These are phyloP conservation scores for Centrocercus urophasianus DNA, from an alignment of 2,113 vertebrate genomes.

Conservation along the genomic window DNA sequence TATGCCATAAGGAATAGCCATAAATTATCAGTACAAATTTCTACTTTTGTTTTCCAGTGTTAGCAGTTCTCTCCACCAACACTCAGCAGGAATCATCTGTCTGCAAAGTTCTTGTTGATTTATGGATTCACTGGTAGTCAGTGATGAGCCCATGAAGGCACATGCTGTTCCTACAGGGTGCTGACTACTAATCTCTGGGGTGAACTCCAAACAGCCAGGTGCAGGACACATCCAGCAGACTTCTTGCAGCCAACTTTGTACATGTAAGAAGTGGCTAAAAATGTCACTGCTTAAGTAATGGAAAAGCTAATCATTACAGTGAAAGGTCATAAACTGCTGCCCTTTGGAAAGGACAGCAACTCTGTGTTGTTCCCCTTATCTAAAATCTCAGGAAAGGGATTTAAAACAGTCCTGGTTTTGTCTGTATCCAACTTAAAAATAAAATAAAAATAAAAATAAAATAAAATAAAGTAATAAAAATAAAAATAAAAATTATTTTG, in stretches of 20 bases:
- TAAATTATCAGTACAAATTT: fast-evolving
- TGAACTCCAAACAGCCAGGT: background rate
- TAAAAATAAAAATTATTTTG: background rate
- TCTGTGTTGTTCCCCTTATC: fast-evolving
- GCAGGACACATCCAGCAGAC: fast-evolving
- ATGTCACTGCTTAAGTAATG: background rate
- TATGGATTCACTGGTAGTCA: fast-evolving
- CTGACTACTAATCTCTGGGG: background rate
- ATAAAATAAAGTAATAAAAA: background rate
- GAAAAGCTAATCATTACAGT: fast-evolving
- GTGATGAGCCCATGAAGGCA: too few relatives aligned
- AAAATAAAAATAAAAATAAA: background rate
- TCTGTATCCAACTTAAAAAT: background rate
- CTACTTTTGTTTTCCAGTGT: background rate
- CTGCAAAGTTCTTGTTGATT: fast-evolving
- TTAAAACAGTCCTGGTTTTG: background rate
- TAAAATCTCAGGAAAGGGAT: background rate
- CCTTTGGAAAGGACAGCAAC: background rate
- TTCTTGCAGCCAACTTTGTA: background rate
- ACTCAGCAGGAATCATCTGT: background rate
- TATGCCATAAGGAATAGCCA: too few relatives aligned
- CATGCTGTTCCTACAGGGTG: fast-evolving
- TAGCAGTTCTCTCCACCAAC: fast-evolving
- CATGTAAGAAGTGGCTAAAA: background rate
- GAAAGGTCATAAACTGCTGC: background rate